These are phyloP conservation scores for Bombus waltoni DNA, from an alignment of 1,140 invertebrate species.

Conservation along the genomic window DNA sequence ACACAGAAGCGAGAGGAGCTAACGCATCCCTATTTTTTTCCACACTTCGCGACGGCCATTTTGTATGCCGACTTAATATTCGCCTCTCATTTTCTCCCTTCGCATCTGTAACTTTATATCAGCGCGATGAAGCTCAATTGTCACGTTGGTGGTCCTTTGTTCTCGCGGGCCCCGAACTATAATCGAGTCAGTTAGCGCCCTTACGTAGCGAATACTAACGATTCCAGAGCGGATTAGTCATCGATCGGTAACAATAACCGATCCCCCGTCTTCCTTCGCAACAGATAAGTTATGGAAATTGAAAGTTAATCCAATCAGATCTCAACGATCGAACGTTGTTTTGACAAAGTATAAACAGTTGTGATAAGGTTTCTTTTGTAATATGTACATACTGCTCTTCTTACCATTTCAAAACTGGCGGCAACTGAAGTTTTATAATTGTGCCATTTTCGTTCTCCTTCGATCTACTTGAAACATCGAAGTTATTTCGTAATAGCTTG, in stretches of 20 bases:
- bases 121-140: constrained; percentile 65
- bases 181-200: constrained; percentile 56
- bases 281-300: constrained; percentile 65
- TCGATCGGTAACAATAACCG: constrained; percentile 65
- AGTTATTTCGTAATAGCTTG: not conserved
- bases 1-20: constrained; percentile 46
- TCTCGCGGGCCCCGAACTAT: constrained; percentile 28
- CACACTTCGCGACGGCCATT: constrained; percentile 68
- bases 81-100: constrained; percentile 64
- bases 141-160: constrained; percentile 60
- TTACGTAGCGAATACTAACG: constrained; percentile 31
- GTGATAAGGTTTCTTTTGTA: constrained; percentile 43
- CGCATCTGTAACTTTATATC: constrained; percentile 67
- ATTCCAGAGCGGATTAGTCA: constrained; percentile 68
- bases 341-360: constrained; percentile 41
- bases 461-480: no score
- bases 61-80: constrained; percentile 75
- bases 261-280: constrained; percentile 28
- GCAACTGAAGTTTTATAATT: not conserved
- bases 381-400: not conserved
- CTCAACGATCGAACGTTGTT: constrained; percentile 26
- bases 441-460: not conserved
- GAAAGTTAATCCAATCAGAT: constrained; percentile 68
- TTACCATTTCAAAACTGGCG: not conserved
- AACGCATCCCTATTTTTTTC: constrained; percentile 63